A percentile compares a stretch with the other conserved stretches of the same genome.
Evolutionary conservation across 2,113 vertebrate species (phyloP).

Genomic region (Asarcornis scutulata): DNA sequence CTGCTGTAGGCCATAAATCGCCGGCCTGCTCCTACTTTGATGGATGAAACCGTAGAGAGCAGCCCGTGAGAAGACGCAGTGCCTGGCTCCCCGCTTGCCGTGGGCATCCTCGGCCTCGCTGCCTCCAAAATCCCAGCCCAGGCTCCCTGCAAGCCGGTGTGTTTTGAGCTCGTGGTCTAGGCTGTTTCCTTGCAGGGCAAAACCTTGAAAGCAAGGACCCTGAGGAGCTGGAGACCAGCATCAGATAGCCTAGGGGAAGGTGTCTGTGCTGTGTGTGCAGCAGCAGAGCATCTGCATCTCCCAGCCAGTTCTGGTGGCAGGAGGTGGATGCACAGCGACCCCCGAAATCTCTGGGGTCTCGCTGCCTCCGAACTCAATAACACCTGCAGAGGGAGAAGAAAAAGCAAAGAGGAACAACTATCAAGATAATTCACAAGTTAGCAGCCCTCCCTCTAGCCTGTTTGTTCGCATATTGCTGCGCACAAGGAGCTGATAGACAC

Average conservation of each 20-base stretch:
- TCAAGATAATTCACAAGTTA: slow-evolving; percentile 8
- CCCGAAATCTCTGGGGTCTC: neutral
- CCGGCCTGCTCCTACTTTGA: neutral
- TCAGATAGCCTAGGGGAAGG: fast-evolving
- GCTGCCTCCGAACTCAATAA: neutral
- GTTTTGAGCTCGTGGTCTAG: neutral
- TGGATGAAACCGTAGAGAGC: neutral
- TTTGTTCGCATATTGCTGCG: neutral
- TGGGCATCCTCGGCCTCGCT: neutral
- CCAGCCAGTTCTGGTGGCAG: neutral
- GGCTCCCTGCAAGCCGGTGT: neutral
- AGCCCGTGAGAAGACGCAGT: neutral
- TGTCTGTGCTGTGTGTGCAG: neutral
- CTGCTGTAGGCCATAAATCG: neutral
- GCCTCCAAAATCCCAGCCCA: neutral
- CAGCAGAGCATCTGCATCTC: neutral
- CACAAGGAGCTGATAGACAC: slow-evolving; percentile 2
- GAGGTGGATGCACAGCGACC: neutral
- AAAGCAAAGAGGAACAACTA: neutral
- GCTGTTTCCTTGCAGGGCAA: neutral
- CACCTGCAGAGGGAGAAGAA: neutral
- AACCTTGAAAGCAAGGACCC: neutral
- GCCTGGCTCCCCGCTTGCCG: fast-evolving
- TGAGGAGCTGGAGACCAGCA: neutral
- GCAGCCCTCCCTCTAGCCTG: neutral